phyloP scores from a whole-genome alignment of 1,140 invertebrate species.

The Solenopsis invicta region DNA sequence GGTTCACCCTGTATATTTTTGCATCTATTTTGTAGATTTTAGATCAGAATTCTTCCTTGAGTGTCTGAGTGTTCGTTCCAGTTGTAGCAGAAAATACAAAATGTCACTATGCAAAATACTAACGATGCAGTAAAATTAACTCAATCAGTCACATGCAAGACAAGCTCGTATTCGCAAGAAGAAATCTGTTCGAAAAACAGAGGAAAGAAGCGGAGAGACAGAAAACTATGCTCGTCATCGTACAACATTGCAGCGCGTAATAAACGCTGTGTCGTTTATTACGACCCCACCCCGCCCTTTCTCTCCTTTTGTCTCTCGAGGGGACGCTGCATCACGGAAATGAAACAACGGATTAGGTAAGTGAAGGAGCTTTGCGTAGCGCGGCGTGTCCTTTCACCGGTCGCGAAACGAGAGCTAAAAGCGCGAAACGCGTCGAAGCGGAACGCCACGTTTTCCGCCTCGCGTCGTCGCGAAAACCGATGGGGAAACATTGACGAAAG shows the following conservation, averaged over 20 bases:
- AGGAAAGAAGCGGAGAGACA: neutral
- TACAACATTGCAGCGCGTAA: neutral
- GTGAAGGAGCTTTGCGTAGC: constrained; percentile 6
- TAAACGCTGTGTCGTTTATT: constrained; percentile 13
- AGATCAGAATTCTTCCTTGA: neutral
- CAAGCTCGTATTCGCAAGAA: neutral
- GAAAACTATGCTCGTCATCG: neutral
- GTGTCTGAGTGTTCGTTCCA: neutral
- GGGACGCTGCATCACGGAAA: neutral
- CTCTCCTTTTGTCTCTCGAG: neutral
- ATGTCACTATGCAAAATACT: neutral
- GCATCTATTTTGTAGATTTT: neutral
- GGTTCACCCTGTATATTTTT: neutral
- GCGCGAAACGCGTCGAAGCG: constrained; percentile 35
- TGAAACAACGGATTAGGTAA: constrained; percentile 39
- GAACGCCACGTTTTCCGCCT: constrained; percentile 48
- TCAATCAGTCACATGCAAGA: neutral
- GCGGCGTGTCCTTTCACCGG: constrained; percentile 47
- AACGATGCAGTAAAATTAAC: neutral
- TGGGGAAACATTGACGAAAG: constrained; percentile 68
- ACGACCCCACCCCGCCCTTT: neutral
- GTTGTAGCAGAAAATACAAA: neutral
- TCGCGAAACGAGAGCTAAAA: constrained; percentile 56
- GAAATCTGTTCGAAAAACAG: neutral
- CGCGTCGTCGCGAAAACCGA: constrained; percentile 35